These are phyloP conservation scores for Ichneumoninae sp. DNA, from an alignment of 2,888 invertebrate species.

Conservation along the genomic window DNA sequence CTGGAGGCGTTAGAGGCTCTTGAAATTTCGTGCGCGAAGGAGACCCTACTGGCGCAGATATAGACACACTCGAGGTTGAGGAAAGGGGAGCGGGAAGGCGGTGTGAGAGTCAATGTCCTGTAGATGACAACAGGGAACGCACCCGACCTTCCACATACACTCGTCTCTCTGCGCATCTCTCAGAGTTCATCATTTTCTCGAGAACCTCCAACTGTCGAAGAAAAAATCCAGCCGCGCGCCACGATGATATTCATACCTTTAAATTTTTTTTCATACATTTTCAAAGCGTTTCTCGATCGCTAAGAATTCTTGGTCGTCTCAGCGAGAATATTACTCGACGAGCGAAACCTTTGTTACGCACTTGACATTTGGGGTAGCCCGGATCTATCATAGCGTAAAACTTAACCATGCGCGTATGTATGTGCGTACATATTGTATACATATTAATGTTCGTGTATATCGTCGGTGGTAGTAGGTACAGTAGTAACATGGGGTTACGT, in stretches of 20 bases:
- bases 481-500: conserved; percentile 58
- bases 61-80: neutral
- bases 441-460: neutral
- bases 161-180: conserved; percentile 9
- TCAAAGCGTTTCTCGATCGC: neutral
- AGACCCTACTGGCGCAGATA: conserved; percentile 31
- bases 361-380: conserved; percentile 12
- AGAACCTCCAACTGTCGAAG: neutral
- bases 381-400: neutral
- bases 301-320: neutral
- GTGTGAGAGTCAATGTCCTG: conserved; percentile 76
- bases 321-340: neutral
- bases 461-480: conserved; percentile 18
- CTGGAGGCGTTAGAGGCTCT: conserved; percentile 37
- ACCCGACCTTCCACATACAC: conserved; percentile 58
- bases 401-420: neutral
- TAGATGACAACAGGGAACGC: conserved; percentile 72
- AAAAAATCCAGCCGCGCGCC: neutral
- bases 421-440: conserved; percentile 1
- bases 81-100: conserved; percentile 64
- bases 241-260: neutral
- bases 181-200: neutral
- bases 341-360: neutral
- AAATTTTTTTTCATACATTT: neutral
- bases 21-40: conserved; percentile 31